These are phyloP conservation scores for Montipora capitata DNA, from an alignment of 92 coral and sea anemone genomes.

Conservation along the genomic window DNA sequence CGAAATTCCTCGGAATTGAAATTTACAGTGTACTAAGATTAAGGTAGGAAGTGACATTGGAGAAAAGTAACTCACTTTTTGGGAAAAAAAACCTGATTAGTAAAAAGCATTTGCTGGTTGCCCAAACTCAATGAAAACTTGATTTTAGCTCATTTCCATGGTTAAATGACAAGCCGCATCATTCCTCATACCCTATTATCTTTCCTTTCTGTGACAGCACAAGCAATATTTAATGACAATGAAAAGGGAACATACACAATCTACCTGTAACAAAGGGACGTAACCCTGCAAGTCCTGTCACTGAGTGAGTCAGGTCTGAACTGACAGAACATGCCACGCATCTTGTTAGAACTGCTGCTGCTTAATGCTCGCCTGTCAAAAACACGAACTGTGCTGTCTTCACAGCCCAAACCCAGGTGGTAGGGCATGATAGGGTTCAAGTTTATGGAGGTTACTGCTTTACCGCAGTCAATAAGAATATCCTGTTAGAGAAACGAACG, in stretches of 20 bases:
- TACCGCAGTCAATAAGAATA: conserved; percentile 90
- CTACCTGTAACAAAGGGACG: conserved; percentile 91
- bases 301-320: conserved; percentile 92
- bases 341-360: conserved; percentile 80
- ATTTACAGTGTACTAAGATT: too few relatives aligned
- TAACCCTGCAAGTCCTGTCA: conserved; percentile 92
- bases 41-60: too few relatives aligned
- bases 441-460: conserved; percentile 95
- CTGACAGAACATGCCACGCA: conserved; percentile 91
- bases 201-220: too few relatives aligned
- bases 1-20: too few relatives aligned
- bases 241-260: background rate
- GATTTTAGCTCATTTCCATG: too few relatives aligned
- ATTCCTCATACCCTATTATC: too few relatives aligned
- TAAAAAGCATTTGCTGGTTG: too few relatives aligned
- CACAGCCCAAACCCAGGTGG: conserved; percentile 95
- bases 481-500: conserved; percentile 70
- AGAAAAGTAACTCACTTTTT: too few relatives aligned
- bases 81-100: too few relatives aligned
- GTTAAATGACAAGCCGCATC: too few relatives aligned
- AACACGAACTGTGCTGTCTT: conserved; percentile 92
- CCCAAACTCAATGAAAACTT: too few relatives aligned
- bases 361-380: conserved; percentile 94
- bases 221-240: too few relatives aligned
- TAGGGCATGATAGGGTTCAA: conserved; percentile 95